Conservation (phyloP, 2,797 vertebrate genomes). For the Borostomias antarcticus region DNA sequence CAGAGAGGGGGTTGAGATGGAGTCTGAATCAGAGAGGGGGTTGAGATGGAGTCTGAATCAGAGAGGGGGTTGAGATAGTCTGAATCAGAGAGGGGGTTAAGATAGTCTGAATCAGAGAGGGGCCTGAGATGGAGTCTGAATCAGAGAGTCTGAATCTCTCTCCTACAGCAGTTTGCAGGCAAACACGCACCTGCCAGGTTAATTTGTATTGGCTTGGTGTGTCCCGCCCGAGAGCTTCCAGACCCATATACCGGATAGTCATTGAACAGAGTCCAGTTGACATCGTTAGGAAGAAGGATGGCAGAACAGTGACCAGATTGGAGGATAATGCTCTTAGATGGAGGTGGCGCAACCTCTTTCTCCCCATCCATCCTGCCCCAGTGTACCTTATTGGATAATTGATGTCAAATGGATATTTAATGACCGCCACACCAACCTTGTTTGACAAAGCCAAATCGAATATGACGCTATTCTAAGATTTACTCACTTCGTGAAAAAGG, state of each 20-base stretch:
- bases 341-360: conserved; percentile 39
- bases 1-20: too few species aligned
- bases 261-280: too few species aligned
- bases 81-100: too few species aligned
- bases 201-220: too few species aligned
- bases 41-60: background rate
- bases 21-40: background rate
- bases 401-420: conserved; percentile 73
- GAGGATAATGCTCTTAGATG: background rate
- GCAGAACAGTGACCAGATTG: background rate
- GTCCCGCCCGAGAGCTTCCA: too few species aligned
- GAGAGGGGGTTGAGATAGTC: background rate
- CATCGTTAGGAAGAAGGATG: too few species aligned
- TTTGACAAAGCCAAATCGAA: conserved; percentile 75
- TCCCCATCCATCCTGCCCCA: conserved; percentile 59
- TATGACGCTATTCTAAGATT: too few species aligned
- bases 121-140: background rate
- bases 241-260: too few species aligned
- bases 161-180: too few species aligned
- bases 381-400: conserved; percentile 74
- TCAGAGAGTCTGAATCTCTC: background rate
- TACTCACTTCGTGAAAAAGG: too few species aligned
- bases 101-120: background rate
- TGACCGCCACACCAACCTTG: conserved; percentile 71
- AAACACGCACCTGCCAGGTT: too few species aligned